Percentiles rank a stretch among this genome's conserved stretches.
Evolutionary conservation across 2,113 vertebrate species (phyloP).

Genomic region (Melanerpes aurifrons): DNA sequence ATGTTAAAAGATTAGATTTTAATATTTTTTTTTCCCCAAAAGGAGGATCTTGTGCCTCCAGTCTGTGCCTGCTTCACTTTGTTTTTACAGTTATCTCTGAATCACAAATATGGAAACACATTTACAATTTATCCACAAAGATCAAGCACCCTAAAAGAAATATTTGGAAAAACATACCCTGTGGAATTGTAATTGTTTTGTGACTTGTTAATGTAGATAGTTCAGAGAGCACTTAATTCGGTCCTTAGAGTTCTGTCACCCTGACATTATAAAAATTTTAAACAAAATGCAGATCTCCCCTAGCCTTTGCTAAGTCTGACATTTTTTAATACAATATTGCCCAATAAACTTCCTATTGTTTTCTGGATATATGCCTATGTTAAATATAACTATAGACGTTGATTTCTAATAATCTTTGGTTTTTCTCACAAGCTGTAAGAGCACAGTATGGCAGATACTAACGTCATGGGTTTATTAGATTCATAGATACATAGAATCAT

Average conservation of each 20-base stretch:
- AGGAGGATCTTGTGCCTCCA: not conserved
- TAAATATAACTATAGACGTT: conserved; percentile 49
- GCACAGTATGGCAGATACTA: conserved; percentile 29
- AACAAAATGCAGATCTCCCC: not conserved
- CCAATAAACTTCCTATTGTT: conserved; percentile 24
- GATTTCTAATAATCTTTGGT: conserved; percentile 13
- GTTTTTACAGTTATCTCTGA: not conserved
- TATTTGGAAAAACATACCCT: not conserved
- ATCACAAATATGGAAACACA: not conserved
- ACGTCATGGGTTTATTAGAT: conserved; percentile 9
- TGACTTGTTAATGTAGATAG: not conserved
- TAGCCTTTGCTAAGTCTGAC: not conserved
- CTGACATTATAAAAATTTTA: not conserved
- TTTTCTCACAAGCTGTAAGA: conserved; percentile 19
- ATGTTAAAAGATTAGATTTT: not conserved
- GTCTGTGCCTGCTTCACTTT: not conserved
- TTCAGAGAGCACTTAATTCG: not conserved
- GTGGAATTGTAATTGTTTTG: not conserved
- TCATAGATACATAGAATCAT: not conserved
- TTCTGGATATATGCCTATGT: conserved; percentile 19
- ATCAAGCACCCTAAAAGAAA: not conserved
- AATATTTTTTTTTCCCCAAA: not conserved
- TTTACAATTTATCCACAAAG: not conserved
- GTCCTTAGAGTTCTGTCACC: not conserved
- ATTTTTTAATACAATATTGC: not conserved